Evolutionary conservation across 2,888 invertebrate species (phyloP).

Genomic region (Chloromyia formosa): DNA sequence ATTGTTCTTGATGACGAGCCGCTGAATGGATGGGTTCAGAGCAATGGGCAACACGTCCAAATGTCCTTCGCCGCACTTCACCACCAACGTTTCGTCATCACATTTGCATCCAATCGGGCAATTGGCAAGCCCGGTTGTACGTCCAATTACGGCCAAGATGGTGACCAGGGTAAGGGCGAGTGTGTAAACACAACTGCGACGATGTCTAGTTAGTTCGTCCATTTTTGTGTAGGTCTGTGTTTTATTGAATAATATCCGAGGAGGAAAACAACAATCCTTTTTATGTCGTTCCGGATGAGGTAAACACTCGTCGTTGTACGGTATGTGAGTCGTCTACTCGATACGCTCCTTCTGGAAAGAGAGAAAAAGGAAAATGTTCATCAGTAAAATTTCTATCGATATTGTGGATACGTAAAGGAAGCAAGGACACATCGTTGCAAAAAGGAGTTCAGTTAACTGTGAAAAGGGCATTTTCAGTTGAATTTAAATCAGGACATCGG

Average conservation of each 20-base stretch:
- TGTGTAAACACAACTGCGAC: neutral
- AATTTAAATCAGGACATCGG: conserved; percentile 17
- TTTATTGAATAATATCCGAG: conserved; percentile 12
- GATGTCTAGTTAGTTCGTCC: neutral
- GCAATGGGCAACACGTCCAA: conserved; percentile 91
- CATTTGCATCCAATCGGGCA: conserved; percentile 90
- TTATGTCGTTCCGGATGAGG: conserved; percentile 4
- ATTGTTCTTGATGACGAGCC: conserved; percentile 84
- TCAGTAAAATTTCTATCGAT: conserved; percentile 25
- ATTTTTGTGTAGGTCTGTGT: neutral
- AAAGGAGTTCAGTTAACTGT: neutral
- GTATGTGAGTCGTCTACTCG: no score
- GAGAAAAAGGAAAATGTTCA: neutral
- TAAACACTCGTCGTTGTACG: neutral
- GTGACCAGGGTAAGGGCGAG: conserved; percentile 18
- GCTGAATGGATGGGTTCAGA: conserved; percentile 88
- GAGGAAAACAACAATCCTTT: neutral
- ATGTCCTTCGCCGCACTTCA: conserved; percentile 85
- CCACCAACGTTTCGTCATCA: conserved; percentile 88
- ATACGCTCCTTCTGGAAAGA: conserved; percentile 11
- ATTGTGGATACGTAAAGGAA: neutral
- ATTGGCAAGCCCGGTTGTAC: conserved; percentile 68
- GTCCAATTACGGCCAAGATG: conserved; percentile 41
- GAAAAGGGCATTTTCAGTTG: neutral
- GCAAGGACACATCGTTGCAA: no score